A percentile compares a stretch with the other conserved stretches of the same genome.
phyloP scores from a whole-genome alignment of 1,140 invertebrate species.

The Cydia amplana region DNA sequence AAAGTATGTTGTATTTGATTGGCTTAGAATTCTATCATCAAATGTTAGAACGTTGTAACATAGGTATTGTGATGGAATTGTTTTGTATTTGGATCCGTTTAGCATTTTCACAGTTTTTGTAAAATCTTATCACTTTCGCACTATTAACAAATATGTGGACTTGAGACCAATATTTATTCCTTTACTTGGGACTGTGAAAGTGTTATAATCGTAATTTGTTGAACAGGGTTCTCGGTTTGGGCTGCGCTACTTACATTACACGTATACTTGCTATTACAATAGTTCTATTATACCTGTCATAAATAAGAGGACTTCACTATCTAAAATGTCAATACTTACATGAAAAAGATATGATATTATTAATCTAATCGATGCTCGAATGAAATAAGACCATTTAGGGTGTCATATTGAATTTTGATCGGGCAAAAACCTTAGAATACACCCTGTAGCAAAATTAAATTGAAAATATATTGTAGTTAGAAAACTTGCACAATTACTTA shows the following conservation, averaged over 20 bases:
- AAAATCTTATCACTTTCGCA: background rate
- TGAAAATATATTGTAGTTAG: constrained; percentile 7
- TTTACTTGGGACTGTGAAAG: background rate
- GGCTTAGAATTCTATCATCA: too few relatives aligned
- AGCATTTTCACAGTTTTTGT: background rate
- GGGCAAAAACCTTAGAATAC: background rate
- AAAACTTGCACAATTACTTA: constrained; percentile 11
- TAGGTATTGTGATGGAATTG: too few relatives aligned
- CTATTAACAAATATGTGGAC: background rate
- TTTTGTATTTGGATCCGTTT: too few relatives aligned
- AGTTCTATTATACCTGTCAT: background rate
- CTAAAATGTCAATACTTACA: background rate
- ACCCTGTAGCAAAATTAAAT: background rate
- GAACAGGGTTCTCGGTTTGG: background rate
- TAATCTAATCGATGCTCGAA: constrained; percentile 5
- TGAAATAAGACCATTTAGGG: background rate
- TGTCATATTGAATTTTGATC: background rate
- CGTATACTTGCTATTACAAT: too few relatives aligned
- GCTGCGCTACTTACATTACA: background rate
- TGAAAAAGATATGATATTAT: constrained; percentile 6
- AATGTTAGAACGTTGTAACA: too few relatives aligned
- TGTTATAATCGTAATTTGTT: background rate
- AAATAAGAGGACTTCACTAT: background rate
- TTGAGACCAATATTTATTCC: too few relatives aligned
- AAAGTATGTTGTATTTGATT: too few relatives aligned